Conservation (phyloP, 2,888 invertebrate species). For the Drosophila parthenogenetica region DNA sequence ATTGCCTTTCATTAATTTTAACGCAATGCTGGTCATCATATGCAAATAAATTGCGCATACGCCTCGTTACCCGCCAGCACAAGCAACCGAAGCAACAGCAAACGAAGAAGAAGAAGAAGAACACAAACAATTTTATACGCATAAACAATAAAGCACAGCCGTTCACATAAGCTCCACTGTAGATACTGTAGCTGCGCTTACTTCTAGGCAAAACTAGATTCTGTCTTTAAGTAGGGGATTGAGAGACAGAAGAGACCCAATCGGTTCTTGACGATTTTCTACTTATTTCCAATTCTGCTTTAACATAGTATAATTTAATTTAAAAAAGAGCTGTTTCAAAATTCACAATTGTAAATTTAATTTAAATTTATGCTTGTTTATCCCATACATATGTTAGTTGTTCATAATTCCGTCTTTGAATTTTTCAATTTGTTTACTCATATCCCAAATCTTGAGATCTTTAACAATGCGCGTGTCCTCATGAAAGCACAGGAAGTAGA, state of each 20-base stretch:
- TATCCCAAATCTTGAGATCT: neutral
- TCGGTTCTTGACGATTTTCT: too few relatives aligned
- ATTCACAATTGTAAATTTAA: too few relatives aligned
- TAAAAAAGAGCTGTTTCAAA: too few relatives aligned
- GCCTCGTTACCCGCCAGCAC: conserved; percentile 54
- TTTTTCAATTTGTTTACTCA: neutral
- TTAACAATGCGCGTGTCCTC: neutral
- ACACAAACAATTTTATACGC: conserved; percentile 8
- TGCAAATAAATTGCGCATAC: conserved; percentile 79
- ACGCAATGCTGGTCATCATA: conserved; percentile 74
- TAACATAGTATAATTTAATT: too few relatives aligned
- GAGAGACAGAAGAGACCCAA: neutral
- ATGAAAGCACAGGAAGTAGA: conserved; percentile 18
- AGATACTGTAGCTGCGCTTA: conserved; percentile 17
- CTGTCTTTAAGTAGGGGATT: too few relatives aligned
- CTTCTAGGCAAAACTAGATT: conserved; percentile 3
- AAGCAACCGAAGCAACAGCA: conserved; percentile 33
- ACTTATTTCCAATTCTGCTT: too few relatives aligned
- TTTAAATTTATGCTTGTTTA: too few relatives aligned
- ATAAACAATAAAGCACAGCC: conserved; percentile 45
- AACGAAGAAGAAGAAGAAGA: neutral
- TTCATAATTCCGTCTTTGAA: neutral
- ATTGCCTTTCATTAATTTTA: conserved; percentile 82
- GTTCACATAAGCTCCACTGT: conserved; percentile 19
- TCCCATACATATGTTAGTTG: neutral